A percentile compares a stretch with the other conserved stretches of the same genome.
These are phyloP conservation scores for Bedellia somnulentella DNA, from an alignment of 2,888 invertebrate genomes.

Conservation along the genomic window DNA sequence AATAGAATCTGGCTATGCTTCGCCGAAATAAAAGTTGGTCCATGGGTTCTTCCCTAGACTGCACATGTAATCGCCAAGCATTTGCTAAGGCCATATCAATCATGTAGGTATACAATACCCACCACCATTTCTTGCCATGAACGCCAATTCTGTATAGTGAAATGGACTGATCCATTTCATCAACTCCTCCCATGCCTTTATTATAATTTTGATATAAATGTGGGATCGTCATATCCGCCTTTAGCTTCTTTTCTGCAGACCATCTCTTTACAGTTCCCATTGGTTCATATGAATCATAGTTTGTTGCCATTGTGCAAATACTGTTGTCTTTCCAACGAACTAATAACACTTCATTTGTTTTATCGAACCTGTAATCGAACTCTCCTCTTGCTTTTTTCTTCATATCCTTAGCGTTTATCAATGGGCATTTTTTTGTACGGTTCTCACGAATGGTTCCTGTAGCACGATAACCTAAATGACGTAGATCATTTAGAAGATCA, in stretches of 20 bases:
- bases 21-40: no score
- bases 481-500: no score
- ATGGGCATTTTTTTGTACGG: slow-evolving; percentile 13
- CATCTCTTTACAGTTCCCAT: slow-evolving; percentile 14
- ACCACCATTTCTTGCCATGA: no score
- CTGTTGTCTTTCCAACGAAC: no score
- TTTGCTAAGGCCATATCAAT: slow-evolving; percentile 13
- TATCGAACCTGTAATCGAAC: slow-evolving; percentile 15
- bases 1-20: no score
- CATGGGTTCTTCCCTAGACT: no score
- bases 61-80: slow-evolving; percentile 14
- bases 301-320: no score
- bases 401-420: slow-evolving; percentile 12
- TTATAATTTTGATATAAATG: no score
- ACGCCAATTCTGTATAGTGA: no score
- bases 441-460: slow-evolving; percentile 14
- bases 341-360: slow-evolving; percentile 12
- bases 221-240: no score
- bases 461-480: slow-evolving; percentile 10
- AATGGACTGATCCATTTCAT: slow-evolving; percentile 15
- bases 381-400: slow-evolving; percentile 13
- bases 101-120: no score
- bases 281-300: slow-evolving; percentile 13
- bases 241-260: slow-evolving; percentile 7
- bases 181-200: slow-evolving; percentile 16